phyloP scores from a whole-genome alignment of 1,140 invertebrate genomes.

The Papilio polytes region DNA sequence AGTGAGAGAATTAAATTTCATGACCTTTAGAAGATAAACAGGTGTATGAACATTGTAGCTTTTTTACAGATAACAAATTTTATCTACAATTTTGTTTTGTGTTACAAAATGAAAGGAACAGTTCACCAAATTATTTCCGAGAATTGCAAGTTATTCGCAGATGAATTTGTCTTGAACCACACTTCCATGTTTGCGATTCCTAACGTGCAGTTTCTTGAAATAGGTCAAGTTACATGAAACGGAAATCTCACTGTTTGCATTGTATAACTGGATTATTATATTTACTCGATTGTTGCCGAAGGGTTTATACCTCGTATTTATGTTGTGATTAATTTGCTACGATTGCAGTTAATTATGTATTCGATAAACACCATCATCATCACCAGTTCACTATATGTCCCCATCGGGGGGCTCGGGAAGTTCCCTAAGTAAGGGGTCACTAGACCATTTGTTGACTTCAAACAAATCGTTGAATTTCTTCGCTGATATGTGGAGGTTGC shows the following conservation, averaged over 20 bases:
- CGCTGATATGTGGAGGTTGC: too few species aligned
- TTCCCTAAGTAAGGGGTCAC: too few species aligned
- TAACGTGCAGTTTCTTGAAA: constrained; percentile 18
- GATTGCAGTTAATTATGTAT: not conserved
- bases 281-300: not conserved
- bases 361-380: not conserved
- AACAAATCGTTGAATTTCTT: too few species aligned
- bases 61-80: not conserved
- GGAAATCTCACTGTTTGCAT: not conserved
- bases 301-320: not conserved
- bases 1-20: not conserved
- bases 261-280: not conserved
- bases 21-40: not conserved
- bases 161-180: constrained; percentile 12
- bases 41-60: too few species aligned
- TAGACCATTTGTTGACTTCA: too few species aligned
- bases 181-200: not conserved
- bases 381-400: too few species aligned
- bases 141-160: not conserved
- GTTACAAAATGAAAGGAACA: not conserved
- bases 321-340: not conserved
- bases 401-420: too few species aligned
- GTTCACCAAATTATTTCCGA: not conserved
- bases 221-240: constrained; percentile 24
- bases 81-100: not conserved